These are phyloP conservation scores for Dromius quadrimaculatus DNA, from an alignment of 2,888 invertebrate species.

Conservation along the genomic window DNA sequence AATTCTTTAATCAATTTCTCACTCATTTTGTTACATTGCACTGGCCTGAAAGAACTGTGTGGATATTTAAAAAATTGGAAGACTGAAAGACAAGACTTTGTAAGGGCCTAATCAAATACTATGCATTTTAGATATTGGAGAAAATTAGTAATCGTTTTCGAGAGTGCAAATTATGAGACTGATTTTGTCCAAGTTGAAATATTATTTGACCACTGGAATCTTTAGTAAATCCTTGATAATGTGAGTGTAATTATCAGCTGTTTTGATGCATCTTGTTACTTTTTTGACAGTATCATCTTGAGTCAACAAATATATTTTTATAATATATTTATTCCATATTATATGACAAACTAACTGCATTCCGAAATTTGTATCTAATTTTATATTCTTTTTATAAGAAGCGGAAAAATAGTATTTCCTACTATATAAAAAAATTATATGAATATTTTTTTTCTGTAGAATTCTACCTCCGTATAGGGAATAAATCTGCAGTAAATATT, in stretches of 20 bases:
- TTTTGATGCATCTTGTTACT: conserved; percentile 4
- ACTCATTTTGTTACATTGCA: conserved; percentile 34
- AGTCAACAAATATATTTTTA: conserved; percentile 29
- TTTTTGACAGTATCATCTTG: background rate
- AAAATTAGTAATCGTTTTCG: conserved; percentile 45
- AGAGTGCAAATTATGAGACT: conserved; percentile 47
- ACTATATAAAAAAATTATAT: too few species aligned
- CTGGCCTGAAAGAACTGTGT: conserved; percentile 45
- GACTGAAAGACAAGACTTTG: conserved; percentile 49
- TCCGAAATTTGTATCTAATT: conserved; percentile 18
- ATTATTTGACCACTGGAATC: conserved; percentile 17
- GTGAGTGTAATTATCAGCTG: conserved; percentile 15
- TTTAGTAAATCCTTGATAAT: conserved; percentile 29
- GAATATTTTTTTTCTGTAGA: too few species aligned
- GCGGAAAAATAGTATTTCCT: too few species aligned
- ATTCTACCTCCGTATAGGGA: too few species aligned
- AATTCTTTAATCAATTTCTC: conserved; percentile 24
- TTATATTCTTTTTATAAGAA: too few species aligned
- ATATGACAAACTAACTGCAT: conserved; percentile 14
- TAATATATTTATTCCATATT: conserved; percentile 28
- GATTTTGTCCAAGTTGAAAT: conserved; percentile 48
- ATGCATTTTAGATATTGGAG: conserved; percentile 37
- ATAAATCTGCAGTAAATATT: too few species aligned
- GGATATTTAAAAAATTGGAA: conserved; percentile 40
- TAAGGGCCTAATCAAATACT: conserved; percentile 45